phyloP scores from a whole-genome alignment of 2,113 vertebrate genomes.

The Neolamprologus devosi region DNA sequence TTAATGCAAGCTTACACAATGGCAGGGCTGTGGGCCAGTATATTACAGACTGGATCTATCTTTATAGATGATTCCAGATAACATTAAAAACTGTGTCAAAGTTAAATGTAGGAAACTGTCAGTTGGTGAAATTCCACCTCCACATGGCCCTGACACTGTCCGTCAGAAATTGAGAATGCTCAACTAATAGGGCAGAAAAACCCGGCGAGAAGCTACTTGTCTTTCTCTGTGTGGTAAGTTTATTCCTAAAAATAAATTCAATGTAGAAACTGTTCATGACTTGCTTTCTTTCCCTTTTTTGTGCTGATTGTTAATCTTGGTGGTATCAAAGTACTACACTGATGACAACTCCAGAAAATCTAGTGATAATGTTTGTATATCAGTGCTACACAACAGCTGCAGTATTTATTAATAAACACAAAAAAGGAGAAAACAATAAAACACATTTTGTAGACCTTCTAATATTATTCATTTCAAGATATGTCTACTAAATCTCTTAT shows the following conservation, averaged over 20 bases:
- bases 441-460: background rate
- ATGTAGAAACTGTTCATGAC: background rate
- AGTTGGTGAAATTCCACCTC: conserved; percentile 31
- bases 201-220: background rate
- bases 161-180: background rate
- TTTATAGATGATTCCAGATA: background rate
- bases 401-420: background rate
- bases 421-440: background rate
- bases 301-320: background rate
- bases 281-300: background rate
- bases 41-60: background rate
- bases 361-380: background rate
- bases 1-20: background rate
- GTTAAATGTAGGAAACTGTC: conserved; percentile 25
- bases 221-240: background rate
- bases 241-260: background rate
- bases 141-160: conserved; percentile 15
- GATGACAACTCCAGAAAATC: background rate
- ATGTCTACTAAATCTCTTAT: background rate
- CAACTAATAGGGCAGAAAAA: conserved; percentile 12
- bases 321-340: background rate
- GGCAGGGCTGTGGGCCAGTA: background rate
- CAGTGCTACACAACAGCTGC: background rate
- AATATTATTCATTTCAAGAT: background rate
- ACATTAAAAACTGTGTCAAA: conserved; percentile 2